phyloP scores from a whole-genome alignment of 2,888 invertebrate species.

The Sympetrum striolatum region DNA sequence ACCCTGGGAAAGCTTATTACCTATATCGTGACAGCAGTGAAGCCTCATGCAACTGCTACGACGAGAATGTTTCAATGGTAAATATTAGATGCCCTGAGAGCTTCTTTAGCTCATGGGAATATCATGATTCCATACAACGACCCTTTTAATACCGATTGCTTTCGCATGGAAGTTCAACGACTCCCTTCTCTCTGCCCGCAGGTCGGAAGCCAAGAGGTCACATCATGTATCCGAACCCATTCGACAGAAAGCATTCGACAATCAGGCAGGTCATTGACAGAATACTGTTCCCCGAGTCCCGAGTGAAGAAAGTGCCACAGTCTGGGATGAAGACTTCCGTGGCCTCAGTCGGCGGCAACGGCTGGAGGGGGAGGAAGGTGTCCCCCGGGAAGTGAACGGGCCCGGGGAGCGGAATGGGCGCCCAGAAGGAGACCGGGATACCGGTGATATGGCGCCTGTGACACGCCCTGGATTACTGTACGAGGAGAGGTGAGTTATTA shows the following conservation, averaged over 20 bases:
- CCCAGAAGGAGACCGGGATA: neutral
- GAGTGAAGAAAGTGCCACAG: neutral
- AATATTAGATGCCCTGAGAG: too few species aligned
- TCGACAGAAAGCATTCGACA: conserved; percentile 73
- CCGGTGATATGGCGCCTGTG: neutral
- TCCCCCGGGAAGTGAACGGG: conserved; percentile 23
- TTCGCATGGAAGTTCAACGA: neutral
- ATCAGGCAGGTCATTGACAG: conserved; percentile 71
- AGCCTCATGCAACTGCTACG: too few species aligned
- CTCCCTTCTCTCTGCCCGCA: neutral
- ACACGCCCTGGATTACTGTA: neutral
- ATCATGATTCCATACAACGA: too few species aligned
- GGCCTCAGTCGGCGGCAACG: neutral
- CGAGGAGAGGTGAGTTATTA: neutral
- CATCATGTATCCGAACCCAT: conserved; percentile 69
- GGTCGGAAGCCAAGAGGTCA: neutral
- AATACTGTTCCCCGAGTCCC: conserved; percentile 64
- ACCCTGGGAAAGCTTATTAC: too few species aligned
- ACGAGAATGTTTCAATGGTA: too few species aligned
- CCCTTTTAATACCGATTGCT: too few species aligned
- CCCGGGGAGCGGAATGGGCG: neutral
- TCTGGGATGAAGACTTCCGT: neutral
- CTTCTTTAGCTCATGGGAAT: too few species aligned
- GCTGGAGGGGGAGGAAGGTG: neutral
- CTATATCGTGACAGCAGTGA: too few species aligned